A percentile compares a stretch with the other conserved stretches of the same genome.
Evolutionary conservation across 2,888 invertebrate genomes (phyloP).

Genomic region (Slavum lentiscoides): DNA sequence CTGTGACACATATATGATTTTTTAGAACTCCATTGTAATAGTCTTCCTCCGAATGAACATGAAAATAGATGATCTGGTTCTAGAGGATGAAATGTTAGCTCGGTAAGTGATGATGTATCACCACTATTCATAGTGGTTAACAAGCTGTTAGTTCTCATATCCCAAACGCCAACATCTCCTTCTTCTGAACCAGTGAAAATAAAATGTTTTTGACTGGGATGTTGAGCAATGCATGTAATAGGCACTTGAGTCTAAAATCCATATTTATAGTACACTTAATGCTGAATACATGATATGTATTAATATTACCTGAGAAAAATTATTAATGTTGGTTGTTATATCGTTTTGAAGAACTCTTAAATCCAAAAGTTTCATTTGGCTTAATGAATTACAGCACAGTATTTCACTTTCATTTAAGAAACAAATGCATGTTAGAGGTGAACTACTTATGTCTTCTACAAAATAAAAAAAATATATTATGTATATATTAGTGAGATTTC

Average conservation of each 20-base stretch:
- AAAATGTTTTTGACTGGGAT: slow-evolving; percentile 87
- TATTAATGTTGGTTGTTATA: slow-evolving; percentile 26
- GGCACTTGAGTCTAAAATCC: slow-evolving; percentile 65
- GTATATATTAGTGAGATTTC: neutral
- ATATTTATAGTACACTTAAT: slow-evolving; percentile 57
- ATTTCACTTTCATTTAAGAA: slow-evolving; percentile 77
- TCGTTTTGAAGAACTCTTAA: slow-evolving; percentile 53
- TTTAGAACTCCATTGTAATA: slow-evolving; percentile 82
- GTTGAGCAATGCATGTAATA: slow-evolving; percentile 73
- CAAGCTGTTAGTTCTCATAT: slow-evolving; percentile 68
- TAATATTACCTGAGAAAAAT: slow-evolving; percentile 41
- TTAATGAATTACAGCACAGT: slow-evolving; percentile 82
- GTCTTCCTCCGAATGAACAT: slow-evolving; percentile 77
- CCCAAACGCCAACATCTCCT: slow-evolving; percentile 87
- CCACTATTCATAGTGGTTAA: slow-evolving; percentile 32
- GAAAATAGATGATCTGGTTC: slow-evolving; percentile 83
- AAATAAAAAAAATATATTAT: neutral
- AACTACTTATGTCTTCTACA: slow-evolving; percentile 57
- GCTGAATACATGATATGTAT: neutral
- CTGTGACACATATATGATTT: slow-evolving; percentile 24
- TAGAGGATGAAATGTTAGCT: slow-evolving; percentile 84
- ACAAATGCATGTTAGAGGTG: slow-evolving; percentile 71
- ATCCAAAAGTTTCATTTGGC: slow-evolving; percentile 90
- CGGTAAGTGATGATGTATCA: slow-evolving; percentile 67
- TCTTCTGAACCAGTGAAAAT: slow-evolving; percentile 83